Conservation (phyloP, 1,140 invertebrate genomes). For the Drosophila orena region DNA sequence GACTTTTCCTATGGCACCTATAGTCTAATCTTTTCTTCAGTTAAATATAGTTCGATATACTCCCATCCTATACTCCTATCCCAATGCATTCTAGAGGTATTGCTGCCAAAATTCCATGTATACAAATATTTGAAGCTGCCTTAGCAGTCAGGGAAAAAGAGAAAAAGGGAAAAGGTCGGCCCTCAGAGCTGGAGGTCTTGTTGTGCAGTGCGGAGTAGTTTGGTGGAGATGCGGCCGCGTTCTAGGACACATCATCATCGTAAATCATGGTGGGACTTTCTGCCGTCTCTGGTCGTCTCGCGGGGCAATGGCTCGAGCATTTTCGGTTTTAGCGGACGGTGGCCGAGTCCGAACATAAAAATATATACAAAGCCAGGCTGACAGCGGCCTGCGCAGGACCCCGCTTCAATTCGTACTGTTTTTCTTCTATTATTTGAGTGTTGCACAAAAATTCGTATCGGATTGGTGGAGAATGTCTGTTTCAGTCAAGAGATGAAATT, state of each 20-base stretch:
- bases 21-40: background rate
- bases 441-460: slow-evolving; percentile 74
- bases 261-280: slow-evolving; percentile 79
- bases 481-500: slow-evolving; percentile 51
- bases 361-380: slow-evolving; percentile 75
- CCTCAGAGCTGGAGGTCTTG: slow-evolving; percentile 32
- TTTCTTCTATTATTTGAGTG: slow-evolving; percentile 34
- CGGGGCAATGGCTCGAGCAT: slow-evolving; percentile 41
- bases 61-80: background rate
- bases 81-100: slow-evolving; percentile 32
- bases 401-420: slow-evolving; percentile 38
- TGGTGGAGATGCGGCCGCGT: slow-evolving; percentile 56
- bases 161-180: background rate
- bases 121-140: slow-evolving; percentile 46
- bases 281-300: slow-evolving; percentile 48
- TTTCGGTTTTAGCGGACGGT: slow-evolving; percentile 61
- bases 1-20: no score
- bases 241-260: slow-evolving; percentile 78
- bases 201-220: slow-evolving; percentile 28
- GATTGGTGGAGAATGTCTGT: slow-evolving; percentile 58
- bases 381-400: slow-evolving; percentile 66
- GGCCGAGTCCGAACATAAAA: slow-evolving; percentile 75
- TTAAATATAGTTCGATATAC: background rate
- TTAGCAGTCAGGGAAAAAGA: background rate
- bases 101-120: slow-evolving; percentile 42